These are phyloP conservation scores for Lepus townsendii DNA, from an alignment of 2,797 vertebrate species.

Conservation along the genomic window DNA sequence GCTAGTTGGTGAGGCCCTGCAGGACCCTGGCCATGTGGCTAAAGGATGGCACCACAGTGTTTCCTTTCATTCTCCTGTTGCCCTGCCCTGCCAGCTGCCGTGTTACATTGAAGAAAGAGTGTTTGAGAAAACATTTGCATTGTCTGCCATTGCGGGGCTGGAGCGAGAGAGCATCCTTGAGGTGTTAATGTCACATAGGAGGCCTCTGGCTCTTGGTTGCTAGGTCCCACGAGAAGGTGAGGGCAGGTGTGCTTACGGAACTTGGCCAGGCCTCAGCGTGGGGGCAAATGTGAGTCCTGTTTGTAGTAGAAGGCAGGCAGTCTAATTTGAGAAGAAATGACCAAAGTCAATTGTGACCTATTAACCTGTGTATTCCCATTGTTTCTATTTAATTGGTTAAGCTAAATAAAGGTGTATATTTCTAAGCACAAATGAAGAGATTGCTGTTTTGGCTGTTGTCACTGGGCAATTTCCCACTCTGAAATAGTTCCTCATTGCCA, in stretches of 20 bases:
- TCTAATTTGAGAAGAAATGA: neutral
- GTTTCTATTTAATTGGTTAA: slow-evolving; percentile 1
- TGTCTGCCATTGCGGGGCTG: neutral
- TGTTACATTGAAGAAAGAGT: neutral
- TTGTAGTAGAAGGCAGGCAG: neutral
- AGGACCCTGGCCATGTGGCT: neutral
- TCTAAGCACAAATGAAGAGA: slow-evolving; percentile 16
- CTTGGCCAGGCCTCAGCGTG: neutral
- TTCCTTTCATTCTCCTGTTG: slow-evolving; percentile 10
- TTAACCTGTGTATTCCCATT: slow-evolving; percentile 14
- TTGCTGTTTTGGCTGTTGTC: neutral
- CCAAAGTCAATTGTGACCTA: neutral
- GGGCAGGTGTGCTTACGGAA: neutral
- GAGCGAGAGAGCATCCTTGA: neutral
- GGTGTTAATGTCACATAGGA: neutral
- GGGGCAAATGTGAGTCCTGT: neutral
- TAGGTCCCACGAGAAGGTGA: neutral
- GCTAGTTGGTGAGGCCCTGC: neutral
- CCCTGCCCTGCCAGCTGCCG: neutral
- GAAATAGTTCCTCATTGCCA: neutral
- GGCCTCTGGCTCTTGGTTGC: neutral
- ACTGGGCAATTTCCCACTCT: neutral
- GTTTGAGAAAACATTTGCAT: neutral
- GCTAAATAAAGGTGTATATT: slow-evolving; percentile 24
- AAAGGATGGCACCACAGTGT: neutral